Evolutionary conservation across 2,113 vertebrate species (phyloP).

Genomic region (Saccopteryx bilineata): DNA sequence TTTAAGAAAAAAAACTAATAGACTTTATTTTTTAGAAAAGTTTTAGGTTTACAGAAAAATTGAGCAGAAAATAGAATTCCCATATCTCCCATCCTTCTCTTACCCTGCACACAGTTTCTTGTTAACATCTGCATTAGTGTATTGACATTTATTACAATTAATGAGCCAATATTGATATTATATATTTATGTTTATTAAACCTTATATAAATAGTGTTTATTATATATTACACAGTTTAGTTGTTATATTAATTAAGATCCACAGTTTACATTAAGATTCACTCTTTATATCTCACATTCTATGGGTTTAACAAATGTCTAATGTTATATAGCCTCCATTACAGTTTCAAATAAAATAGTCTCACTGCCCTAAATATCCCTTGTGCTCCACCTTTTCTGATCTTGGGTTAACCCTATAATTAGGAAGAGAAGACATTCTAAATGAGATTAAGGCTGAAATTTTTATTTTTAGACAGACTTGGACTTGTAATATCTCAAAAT

Average conservation of each 20-base stretch:
- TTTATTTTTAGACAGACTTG: background rate
- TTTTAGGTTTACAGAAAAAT: constrained; percentile 53
- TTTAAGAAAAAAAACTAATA: background rate
- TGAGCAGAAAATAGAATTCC: background rate
- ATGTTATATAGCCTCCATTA: background rate
- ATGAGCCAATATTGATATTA: background rate
- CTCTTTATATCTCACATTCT: background rate
- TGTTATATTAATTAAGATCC: background rate
- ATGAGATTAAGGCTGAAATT: background rate
- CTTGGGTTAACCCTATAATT: background rate
- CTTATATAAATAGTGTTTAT: background rate
- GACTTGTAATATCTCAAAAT: background rate
- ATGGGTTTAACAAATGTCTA: background rate
- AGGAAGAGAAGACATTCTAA: background rate
- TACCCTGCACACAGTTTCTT: background rate
- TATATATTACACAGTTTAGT: background rate
- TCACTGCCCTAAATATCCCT: no score
- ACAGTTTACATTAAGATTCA: background rate
- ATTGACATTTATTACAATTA: background rate
- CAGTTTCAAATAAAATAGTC: no score
- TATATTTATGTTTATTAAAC: background rate
- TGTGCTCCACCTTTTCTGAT: background rate
- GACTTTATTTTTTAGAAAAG: constrained; percentile 1
- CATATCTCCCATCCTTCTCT: background rate
- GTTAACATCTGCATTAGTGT: background rate